phyloP scores from a whole-genome alignment of 1,140 invertebrate genomes.

The roundworm (Caenorhabditis elegans) region DNA sequence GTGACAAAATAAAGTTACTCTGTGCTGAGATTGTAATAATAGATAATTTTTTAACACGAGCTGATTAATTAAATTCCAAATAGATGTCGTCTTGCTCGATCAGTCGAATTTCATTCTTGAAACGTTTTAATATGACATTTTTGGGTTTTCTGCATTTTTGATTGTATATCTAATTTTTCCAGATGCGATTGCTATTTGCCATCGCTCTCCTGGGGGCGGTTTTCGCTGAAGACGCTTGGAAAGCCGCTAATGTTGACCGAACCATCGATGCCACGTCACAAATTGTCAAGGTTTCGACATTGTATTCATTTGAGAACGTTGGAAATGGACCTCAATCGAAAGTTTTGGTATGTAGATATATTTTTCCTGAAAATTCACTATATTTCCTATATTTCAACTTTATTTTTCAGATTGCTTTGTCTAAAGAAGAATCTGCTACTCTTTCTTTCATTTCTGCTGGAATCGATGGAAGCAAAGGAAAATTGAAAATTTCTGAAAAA shows the following conservation, averaged over 20 bases:
- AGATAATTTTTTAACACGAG: too few relatives aligned
- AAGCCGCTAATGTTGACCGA: constrained; percentile 50
- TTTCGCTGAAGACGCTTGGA: constrained; percentile 23
- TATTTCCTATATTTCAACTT: neutral
- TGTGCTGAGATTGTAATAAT: too few relatives aligned
- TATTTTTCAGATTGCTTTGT: neutral
- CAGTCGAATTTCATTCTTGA: too few relatives aligned
- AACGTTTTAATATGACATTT: too few relatives aligned
- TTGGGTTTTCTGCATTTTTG: neutral
- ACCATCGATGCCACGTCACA: constrained; percentile 59
- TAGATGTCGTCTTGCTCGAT: too few relatives aligned
- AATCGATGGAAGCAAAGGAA: constrained; percentile 38
- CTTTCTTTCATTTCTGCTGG: constrained; percentile 23
- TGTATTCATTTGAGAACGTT: neutral
- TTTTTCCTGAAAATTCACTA: too few relatives aligned
- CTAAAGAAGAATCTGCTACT: neutral
- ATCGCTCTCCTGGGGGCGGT: neutral
- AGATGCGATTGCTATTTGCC: constrained; percentile 24
- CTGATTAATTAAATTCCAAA: too few relatives aligned
- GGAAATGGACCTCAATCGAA: neutral
- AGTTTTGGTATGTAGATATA: neutral
- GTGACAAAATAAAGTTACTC: too few relatives aligned
- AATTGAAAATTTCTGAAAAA: constrained; percentile 17
- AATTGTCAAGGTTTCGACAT: constrained; percentile 30
- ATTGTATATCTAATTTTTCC: neutral